Percentiles rank a stretch among this genome's conserved stretches.
phyloP scores from a whole-genome alignment of 2,888 invertebrate species.

The Thymelicus lineola region DNA sequence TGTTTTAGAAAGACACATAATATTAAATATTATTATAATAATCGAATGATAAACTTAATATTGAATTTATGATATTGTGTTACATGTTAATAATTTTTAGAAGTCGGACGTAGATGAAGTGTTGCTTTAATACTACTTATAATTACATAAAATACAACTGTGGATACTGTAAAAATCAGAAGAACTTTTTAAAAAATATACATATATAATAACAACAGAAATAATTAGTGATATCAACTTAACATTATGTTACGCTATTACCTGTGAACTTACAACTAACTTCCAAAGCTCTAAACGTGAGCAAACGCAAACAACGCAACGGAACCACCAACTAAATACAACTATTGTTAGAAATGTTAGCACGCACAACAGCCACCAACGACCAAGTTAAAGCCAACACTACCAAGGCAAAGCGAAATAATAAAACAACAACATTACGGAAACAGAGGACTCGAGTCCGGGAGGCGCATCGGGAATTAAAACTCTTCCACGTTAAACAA shows the following conservation, averaged over 20 bases:
- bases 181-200: conserved; percentile 2
- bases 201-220: conserved; percentile 32
- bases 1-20: too few species aligned
- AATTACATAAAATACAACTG: conserved; percentile 18
- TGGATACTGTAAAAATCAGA: conserved; percentile 27
- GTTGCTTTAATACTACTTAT: conserved; percentile 15
- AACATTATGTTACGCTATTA: conserved; percentile 50
- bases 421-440: conserved; percentile 81
- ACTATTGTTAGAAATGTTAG: conserved; percentile 80
- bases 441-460: conserved; percentile 81
- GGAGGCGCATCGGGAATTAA: conserved; percentile 72
- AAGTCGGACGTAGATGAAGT: conserved; percentile 28
- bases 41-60: conserved; percentile 35
- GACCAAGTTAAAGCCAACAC: conserved; percentile 81
- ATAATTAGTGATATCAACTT: conserved; percentile 44
- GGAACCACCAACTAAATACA: conserved; percentile 65
- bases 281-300: conserved; percentile 65
- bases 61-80: conserved; percentile 28
- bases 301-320: conserved; percentile 68
- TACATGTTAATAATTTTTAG: conserved; percentile 38
- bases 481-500: conserved; percentile 58
- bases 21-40: conserved; percentile 11
- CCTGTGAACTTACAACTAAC: conserved; percentile 56
- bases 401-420: conserved; percentile 83
- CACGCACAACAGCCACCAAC: conserved; percentile 78